These are phyloP conservation scores for Nudaria mundana DNA, from an alignment of 2,888 invertebrate genomes.

Conservation along the genomic window DNA sequence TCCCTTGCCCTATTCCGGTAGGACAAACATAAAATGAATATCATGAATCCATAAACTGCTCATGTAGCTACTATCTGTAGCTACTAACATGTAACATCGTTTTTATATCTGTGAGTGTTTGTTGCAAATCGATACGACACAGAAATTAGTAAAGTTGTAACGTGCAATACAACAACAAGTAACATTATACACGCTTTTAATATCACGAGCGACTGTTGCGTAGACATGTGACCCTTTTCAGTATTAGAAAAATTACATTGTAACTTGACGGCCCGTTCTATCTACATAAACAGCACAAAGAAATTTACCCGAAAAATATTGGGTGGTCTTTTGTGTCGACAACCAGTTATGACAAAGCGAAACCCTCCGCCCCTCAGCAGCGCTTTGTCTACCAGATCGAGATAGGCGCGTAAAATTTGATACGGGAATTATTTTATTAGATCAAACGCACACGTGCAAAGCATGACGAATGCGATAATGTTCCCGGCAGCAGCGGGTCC, in stretches of 20 bases:
- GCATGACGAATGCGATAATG: conserved; percentile 79
- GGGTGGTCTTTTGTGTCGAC: conserved; percentile 66
- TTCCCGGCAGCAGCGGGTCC: conserved; percentile 56
- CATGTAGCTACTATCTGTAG: too few relatives aligned
- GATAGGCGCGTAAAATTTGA: conserved; percentile 79
- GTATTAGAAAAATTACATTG: conserved; percentile 43
- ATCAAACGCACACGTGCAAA: conserved; percentile 77
- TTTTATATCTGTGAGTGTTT: too few relatives aligned
- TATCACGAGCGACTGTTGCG: conserved; percentile 20
- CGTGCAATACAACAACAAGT: conserved; percentile 1
- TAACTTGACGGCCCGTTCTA: conserved; percentile 61
- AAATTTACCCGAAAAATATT: conserved; percentile 55
- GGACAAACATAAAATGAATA: too few relatives aligned
- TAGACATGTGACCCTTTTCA: conserved; percentile 33
- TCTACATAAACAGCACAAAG: conserved; percentile 61
- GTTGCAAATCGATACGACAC: not conserved
- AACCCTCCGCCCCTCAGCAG: conserved; percentile 61
- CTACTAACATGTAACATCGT: too few relatives aligned
- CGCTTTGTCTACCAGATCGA: conserved; percentile 77
- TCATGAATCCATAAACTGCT: too few relatives aligned
- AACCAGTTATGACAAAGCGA: conserved; percentile 77
- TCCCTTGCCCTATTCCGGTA: too few relatives aligned
- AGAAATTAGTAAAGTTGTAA: not conserved
- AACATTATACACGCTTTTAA: conserved; percentile 12
- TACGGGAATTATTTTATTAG: conserved; percentile 81